Base-by-base conservation (phyloP, 1,140 invertebrate species). In the Anoplophora glabripennis region DNA sequence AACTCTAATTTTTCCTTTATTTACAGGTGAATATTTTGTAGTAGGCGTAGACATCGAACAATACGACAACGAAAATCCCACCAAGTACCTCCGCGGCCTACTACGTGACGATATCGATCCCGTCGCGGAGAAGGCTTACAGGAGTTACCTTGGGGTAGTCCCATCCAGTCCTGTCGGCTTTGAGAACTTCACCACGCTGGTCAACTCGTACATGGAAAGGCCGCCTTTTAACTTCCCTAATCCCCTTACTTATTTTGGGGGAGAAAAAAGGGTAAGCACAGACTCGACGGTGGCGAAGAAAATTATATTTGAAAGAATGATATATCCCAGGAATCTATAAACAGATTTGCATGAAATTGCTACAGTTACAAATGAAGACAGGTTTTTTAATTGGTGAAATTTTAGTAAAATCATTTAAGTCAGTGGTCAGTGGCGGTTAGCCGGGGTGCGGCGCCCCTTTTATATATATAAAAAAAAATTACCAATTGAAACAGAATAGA, bases 21-120 rank as follows among this genome's bases (percentile, higher is more conserved):
- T 28, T 28, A 28, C 77, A 87, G 90, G 92, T 0, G 88, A 95
- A 72, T 96, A 96, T 73, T 90, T 90, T 65, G 90, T 94, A 3
- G 86, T 96, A 15, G 94, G 93, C 10, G 88, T 98, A 4, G 92
- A 96, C 68, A 86, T 92, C 1, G 90, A 93, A 69, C 89, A 92
- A 64, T 94, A 93, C 75, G 89, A 93, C 64, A 75, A 82, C 3
- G 79, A 85, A 3, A 80, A 86, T 49, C 90, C 92, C 0, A 79
- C 83, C 33, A 87, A 86, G 53, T 94, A 90, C 78, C 80, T 94
- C 0, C 78, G 83, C 7, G 89, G 89, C 1, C 78, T 92, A 0
- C 77, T 92, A 35, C 76, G 84, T 37, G 85, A 88, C 57, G 76
- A 84, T 38, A 78, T 78, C 4, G 78, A 83, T 40, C 78, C 3